These are phyloP conservation scores for Arbacia lixula DNA, from an alignment of 53 echinoderm and acorn worm species.

Conservation along the genomic window DNA sequence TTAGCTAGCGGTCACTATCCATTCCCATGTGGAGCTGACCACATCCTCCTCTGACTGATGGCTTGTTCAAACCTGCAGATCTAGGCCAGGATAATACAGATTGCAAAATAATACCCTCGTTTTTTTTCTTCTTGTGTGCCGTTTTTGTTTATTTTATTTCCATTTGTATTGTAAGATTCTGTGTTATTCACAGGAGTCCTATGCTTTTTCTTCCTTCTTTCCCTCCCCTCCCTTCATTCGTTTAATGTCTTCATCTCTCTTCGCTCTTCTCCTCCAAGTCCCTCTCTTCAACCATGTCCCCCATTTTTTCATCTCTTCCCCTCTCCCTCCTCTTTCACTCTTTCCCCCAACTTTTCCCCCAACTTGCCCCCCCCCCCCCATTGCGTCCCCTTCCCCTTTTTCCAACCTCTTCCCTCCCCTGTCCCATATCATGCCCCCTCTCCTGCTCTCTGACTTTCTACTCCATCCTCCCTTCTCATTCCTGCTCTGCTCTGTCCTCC, in stretches of 20 bases:
- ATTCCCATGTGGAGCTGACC: too few species aligned
- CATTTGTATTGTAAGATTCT: neutral
- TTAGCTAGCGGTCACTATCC: too few species aligned
- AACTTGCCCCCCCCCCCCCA: neutral
- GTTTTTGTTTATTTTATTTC: too few species aligned
- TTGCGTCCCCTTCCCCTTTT: neutral
- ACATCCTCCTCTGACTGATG: too few species aligned
- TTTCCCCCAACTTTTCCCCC: neutral
- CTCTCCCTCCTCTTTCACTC: neutral
- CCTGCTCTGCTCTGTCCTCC: too few species aligned
- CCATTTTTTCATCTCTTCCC: neutral
- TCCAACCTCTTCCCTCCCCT: neutral
- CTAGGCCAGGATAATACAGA: too few species aligned
- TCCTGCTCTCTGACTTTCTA: neutral
- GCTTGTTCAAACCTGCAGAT: too few species aligned
- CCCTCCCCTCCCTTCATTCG: neutral
- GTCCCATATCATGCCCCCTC: neutral
- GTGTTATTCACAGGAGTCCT: neutral
- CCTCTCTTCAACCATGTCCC: neutral
- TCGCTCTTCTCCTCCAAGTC: neutral
- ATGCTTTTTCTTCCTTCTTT: neutral
- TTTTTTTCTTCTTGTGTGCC: too few species aligned
- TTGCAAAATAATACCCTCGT: too few species aligned
- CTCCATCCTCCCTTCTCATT: neutral
- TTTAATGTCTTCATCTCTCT: neutral